A percentile compares a stretch with the other conserved stretches of the same genome.
These are phyloP conservation scores for Chromis chromis DNA, from an alignment of 2,797 vertebrate genomes.

Conservation along the genomic window DNA sequence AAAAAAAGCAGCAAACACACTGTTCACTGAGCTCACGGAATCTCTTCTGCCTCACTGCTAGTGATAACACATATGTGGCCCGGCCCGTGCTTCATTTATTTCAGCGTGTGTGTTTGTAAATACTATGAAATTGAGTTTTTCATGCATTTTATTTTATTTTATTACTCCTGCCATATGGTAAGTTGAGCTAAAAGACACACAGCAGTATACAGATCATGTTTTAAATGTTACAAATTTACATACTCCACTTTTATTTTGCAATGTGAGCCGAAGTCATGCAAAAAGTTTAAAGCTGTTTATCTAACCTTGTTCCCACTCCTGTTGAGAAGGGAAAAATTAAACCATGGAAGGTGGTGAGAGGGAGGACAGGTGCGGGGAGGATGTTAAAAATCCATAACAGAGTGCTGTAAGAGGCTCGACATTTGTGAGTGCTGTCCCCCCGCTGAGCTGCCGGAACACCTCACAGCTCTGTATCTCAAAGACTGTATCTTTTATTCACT, in stretches of 20 bases:
- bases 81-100: conserved; percentile 45
- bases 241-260: conserved; percentile 3
- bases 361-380: conserved; percentile 25
- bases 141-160: conserved; percentile 30
- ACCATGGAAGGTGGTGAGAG: conserved; percentile 15
- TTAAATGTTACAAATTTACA: neutral
- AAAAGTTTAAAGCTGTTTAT: conserved; percentile 13
- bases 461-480: conserved; percentile 54
- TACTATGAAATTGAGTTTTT: conserved; percentile 14
- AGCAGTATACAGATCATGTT: neutral
- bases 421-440: conserved; percentile 40
- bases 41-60: conserved; percentile 53
- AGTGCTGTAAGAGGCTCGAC: conserved; percentile 7
- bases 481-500: conserved; percentile 58
- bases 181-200: conserved; percentile 17
- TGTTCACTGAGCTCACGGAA: conserved; percentile 19
- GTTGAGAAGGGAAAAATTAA: conserved; percentile 34
- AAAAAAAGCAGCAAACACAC: neutral
- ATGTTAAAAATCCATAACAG: conserved; percentile 38
- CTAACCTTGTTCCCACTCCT: conserved; percentile 30
- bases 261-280: neutral
- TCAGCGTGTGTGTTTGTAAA: conserved; percentile 50
- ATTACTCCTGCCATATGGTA: conserved; percentile 27
- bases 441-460: conserved; percentile 43
- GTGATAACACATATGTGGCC: conserved; percentile 58